A percentile compares a stretch with the other conserved stretches of the same genome.
Conservation (phyloP, 2,797 vertebrate genomes). For the Podarcis siculus region DNA sequence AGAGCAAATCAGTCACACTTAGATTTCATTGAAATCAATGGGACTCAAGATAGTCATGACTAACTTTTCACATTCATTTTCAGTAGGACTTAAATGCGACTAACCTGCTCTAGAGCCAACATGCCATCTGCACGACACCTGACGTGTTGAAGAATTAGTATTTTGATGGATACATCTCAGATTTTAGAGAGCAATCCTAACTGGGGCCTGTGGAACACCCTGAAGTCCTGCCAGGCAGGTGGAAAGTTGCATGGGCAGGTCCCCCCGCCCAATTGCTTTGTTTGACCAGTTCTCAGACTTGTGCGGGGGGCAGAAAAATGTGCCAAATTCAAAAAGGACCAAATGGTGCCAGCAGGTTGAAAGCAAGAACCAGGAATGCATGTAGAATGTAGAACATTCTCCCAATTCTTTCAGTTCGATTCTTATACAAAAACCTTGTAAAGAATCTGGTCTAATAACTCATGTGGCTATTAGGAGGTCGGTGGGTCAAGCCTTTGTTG, state of each 20-base stretch:
- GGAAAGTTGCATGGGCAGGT: too few relatives aligned
- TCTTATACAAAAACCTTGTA: conserved; percentile 41
- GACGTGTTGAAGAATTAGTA: background rate
- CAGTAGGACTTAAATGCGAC: background rate
- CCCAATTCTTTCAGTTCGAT: background rate
- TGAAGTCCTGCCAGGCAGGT: too few relatives aligned
- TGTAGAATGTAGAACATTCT: too few relatives aligned
- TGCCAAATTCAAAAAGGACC: too few relatives aligned
- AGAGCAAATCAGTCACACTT: background rate
- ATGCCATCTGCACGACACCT: background rate
- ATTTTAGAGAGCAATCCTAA: background rate
- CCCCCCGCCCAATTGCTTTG: too few relatives aligned
- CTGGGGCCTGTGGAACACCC: too few relatives aligned
- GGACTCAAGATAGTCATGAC: background rate
- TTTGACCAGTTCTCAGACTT: too few relatives aligned
- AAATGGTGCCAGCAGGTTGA: too few relatives aligned
- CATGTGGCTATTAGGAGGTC: conserved; percentile 31
- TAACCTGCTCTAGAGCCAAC: background rate
- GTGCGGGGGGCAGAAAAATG: too few relatives aligned
- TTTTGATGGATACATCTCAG: background rate
- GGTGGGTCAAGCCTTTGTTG: conserved; percentile 19
- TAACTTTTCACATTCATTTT: background rate
- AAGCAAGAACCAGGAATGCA: too few relatives aligned
- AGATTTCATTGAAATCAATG: background rate
- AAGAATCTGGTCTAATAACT: conserved; percentile 34